Evolutionary conservation across 2,113 vertebrate genomes (phyloP), one percentile per base, ranked within the genome.

Genomic region (Excalfactoria chinensis): DNA sequence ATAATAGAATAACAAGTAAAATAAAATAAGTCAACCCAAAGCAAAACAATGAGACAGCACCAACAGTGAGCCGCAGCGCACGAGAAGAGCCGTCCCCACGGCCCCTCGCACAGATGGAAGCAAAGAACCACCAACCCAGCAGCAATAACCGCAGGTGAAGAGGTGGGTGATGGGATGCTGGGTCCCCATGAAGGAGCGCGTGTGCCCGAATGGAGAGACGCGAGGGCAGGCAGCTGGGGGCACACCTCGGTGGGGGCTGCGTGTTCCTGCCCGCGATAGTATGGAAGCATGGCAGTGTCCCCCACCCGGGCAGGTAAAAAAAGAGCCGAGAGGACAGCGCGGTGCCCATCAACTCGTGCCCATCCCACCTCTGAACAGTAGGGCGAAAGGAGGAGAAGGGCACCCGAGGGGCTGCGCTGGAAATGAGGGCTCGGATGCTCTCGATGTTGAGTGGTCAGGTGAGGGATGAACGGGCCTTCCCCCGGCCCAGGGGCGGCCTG

Each of bases 61-160:
- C 35, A 43, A 55, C 21, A 13, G 76, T 35, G 18, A 59, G 13
- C 51, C 25, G 41, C 3, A 0, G 7, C 15, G 32, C 13, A 18
- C 0, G 23, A 6, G 34, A 19, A 51, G 30, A 84, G 22, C 6
- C 6, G 30, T 3, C 1, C 59, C 11, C 30, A 13, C 53, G 34
- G 25, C 32, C 51, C 22, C 20, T 56, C 44, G 28, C 3, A 4
- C 3, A 49, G 26, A 21, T 18, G 26, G 26, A 4, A 37, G 1
- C 4, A 13, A 2, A 1, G 0, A 16, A 49, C 1, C 32, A 13
- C 23, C 48, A 41, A 37, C 4, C 19, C 37, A 2, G 14, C 26
- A 32, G n/a, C 30, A 30, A 7, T 32, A 32, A 17, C 12, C 6
- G 6, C 23, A 18, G 8, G 84, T 37, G 20, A 4, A 22, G 18